These are phyloP conservation scores for Apteryx mantelli DNA, from an alignment of 2,113 vertebrate genomes.

Conservation along the genomic window DNA sequence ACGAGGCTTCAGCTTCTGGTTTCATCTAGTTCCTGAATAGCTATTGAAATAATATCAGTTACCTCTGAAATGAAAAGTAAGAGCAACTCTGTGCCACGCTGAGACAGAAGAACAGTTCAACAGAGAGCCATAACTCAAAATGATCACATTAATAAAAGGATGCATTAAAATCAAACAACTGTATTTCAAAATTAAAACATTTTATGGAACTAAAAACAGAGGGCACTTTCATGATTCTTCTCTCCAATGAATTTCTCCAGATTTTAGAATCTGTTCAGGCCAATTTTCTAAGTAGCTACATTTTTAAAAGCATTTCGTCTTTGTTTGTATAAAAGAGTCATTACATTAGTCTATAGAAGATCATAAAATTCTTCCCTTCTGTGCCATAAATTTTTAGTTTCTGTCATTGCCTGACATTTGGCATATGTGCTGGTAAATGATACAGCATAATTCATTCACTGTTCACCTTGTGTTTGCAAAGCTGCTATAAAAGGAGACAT, in stretches of 20 bases:
- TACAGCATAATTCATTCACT: slow-evolving; percentile 24
- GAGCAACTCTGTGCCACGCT: neutral
- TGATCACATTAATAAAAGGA: neutral
- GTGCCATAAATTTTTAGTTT: slow-evolving; percentile 46
- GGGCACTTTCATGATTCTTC: slow-evolving; percentile 11
- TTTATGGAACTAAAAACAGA: neutral
- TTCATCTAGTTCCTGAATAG: neutral
- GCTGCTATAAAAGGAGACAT: slow-evolving; percentile 13
- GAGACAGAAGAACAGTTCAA: neutral
- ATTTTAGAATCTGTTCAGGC: slow-evolving; percentile 9
- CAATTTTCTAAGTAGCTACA: slow-evolving; percentile 47
- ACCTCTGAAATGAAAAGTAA: neutral
- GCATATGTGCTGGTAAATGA: neutral
- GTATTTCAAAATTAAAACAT: slow-evolving; percentile 12
- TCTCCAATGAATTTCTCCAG: slow-evolving; percentile 16
- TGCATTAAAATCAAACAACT: neutral
- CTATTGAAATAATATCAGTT: neutral
- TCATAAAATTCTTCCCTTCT: slow-evolving; percentile 57
- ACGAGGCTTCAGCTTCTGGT: neutral
- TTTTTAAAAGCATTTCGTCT: slow-evolving; percentile 46
- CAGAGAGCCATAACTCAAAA: neutral
- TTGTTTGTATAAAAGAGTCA: slow-evolving; percentile 57
- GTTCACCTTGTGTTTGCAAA: slow-evolving; percentile 61
- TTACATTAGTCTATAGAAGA: slow-evolving; percentile 48
- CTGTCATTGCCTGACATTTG: slow-evolving; percentile 55